Base-by-base conservation (phyloP, 2,797 vertebrate genomes). In the Lacerta viridis region DNA sequence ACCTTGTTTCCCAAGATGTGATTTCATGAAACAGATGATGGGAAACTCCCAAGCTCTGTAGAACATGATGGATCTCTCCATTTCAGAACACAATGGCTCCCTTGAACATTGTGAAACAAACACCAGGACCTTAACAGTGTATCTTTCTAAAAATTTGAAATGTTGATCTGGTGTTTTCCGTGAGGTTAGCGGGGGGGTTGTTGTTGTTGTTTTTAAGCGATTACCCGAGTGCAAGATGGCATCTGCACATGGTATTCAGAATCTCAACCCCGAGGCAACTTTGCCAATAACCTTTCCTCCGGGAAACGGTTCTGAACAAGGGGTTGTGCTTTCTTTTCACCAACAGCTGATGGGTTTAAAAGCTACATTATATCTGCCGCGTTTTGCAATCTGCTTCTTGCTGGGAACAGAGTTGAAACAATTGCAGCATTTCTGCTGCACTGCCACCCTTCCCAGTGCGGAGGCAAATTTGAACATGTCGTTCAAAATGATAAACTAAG, bases 331-430 rank as follows among this genome's bases (percentile, higher is more conserved):
- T 43, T 74, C 23, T 41, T 5, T 82, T 75, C 43, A 41, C 80
- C 27, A 82, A 68, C 4, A 64, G n/a, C 92, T 92, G 91, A 93
- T 10, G 74, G 93, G 88, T 55, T 55, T 41, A 4, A 39, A 61
- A 79, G 80, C 89, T 91, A 89, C 2, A 0, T 91, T 91, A 82
- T 23, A n/a, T 17, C 11, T 2, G 41, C 90, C 83, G 87, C 84
- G 83, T 92, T 93, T 94, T 80, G 69, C 59, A 29, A 80, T 81
- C 39, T 36, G 83, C 80, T 88, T 55, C 84, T 82, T 90, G 74
- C 91, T 17, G 74, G 91, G 91, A 94, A 93, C 84, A 92, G 88
- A 88, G 90, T 64, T 86, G 88, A 92, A 80, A 64, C 91, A 89
- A 86, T 89, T 79, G 69, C 39, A 89, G 18, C 80, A 64, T 85